phyloP scores from a whole-genome alignment of 1,140 invertebrate species.

The Drosophila nasuta region DNA sequence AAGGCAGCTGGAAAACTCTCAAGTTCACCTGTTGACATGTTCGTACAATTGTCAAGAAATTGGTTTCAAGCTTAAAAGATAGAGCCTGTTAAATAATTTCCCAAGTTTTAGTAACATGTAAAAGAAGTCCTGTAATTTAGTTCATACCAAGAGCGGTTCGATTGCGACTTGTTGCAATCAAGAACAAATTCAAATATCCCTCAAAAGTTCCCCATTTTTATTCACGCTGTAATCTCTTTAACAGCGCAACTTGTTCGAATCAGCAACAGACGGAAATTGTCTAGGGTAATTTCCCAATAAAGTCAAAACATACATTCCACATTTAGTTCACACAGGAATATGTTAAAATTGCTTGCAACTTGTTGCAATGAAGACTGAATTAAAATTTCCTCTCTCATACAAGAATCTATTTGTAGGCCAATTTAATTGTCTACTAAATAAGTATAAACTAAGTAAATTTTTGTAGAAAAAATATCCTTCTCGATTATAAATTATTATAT shows the following conservation, averaged over 20 bases:
- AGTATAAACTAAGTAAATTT: too few species aligned
- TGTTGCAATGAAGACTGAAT: not conserved
- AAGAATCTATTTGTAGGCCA: too few species aligned
- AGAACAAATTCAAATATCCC: too few species aligned
- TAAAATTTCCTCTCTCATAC: not conserved
- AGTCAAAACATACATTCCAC: not conserved
- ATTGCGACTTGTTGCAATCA: not conserved
- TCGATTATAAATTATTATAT: too few species aligned
- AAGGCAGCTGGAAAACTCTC: not conserved
- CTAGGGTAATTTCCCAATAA: not conserved
- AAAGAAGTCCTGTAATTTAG: not conserved
- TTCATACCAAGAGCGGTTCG: not conserved
- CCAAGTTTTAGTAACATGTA: not conserved
- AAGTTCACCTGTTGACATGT: conserved; percentile 13
- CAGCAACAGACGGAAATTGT: too few species aligned
- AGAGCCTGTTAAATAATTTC: not conserved
- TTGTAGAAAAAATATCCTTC: too few species aligned
- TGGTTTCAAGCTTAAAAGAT: not conserved
- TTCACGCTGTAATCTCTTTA: not conserved
- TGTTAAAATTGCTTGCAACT: not conserved
- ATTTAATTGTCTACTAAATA: too few species aligned
- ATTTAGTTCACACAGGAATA: conserved; percentile 1
- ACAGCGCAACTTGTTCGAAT: not conserved
- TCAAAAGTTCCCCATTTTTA: not conserved
- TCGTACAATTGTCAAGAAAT: not conserved